Evolutionary conservation across 2,113 vertebrate species (phyloP), one percentile per base, ranked within the genome.

Genomic region (Antechinus stuartii): DNA sequence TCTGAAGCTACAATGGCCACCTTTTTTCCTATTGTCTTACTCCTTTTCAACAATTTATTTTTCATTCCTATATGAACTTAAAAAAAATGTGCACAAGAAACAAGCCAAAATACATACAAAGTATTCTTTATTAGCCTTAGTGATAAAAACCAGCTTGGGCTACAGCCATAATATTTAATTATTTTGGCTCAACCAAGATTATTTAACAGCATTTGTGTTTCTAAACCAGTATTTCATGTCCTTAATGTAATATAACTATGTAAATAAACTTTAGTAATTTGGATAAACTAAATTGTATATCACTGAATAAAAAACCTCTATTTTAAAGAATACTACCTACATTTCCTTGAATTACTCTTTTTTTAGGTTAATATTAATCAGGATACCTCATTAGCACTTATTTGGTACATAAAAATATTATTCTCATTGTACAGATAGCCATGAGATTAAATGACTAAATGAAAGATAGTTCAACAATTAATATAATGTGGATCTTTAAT

Each of bases 361-460:
- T 76, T 95, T 96, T 90, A 94, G 35, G 24, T 7, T 54, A 35
- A 56, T 55, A 84, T 57, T 93, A 35, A 54, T 52, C 12, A 95
- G 27, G 53, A 61, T 92, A 68, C 9, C 53, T 93, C 50, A 30
- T 55, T 90, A 46, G 50, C 56, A 96, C 8, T 50, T 93, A 94
- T 91, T 91, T 7, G 95, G 52, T 54, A 46, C 26, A 24, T 47
- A 54, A 54, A 93, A 93, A 94, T 84, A 76, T 0, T 56, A 26
- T 90, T 94, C 8, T 90, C 0, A 96, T 93, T 94, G 52, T 76
- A 26, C n/a, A 94, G 35, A 89, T 93, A 95, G 50, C 49, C 42
- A 50, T 19, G 50, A 19, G 11, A 94, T 91, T 54, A 91, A 53
- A 90, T 94, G 42, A 89, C 49, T 95, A 94, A 22, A 61, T 46